A percentile compares a stretch with the other conserved stretches of the same genome.
phyloP scores from a whole-genome alignment of 2,797 vertebrate species.

The Melanotaenia trifasciata region DNA sequence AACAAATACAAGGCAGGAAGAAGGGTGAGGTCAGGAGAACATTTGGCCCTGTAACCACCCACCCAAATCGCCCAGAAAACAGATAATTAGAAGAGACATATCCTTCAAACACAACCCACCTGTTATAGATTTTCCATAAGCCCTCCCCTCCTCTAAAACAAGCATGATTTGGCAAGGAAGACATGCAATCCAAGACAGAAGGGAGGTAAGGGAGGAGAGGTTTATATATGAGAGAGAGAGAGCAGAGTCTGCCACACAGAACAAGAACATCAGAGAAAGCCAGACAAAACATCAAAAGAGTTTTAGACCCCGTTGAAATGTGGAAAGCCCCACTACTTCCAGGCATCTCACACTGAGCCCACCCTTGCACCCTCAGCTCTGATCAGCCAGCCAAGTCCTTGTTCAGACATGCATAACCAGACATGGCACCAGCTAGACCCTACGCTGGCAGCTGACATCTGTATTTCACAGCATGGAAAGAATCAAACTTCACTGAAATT shows the following conservation, averaged over 20 bases:
- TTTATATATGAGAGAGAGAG: conserved; percentile 29
- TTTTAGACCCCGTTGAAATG: conserved; percentile 58
- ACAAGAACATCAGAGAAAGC: conserved; percentile 48
- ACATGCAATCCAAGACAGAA: conserved; percentile 58
- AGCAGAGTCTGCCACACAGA: conserved; percentile 38
- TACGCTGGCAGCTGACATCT: conserved; percentile 72
- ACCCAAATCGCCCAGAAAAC: conserved; percentile 63
- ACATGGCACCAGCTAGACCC: conserved; percentile 62
- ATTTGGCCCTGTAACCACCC: conserved; percentile 50
- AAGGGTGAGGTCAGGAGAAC: conserved; percentile 34
- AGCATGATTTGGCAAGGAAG: conserved; percentile 53
- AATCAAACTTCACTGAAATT: conserved; percentile 64
- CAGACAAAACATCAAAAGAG: conserved; percentile 62
- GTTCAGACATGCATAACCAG: conserved; percentile 73
- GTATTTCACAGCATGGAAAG: conserved; percentile 71
- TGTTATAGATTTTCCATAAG: conserved; percentile 77
- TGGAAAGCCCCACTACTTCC: conserved; percentile 61
- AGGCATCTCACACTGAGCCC: conserved; percentile 55
- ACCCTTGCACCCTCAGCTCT: conserved; percentile 48
- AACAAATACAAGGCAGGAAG: conserved; percentile 24
- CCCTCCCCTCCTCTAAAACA: conserved; percentile 47
- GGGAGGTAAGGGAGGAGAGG: conserved; percentile 35
- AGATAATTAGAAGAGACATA: conserved; percentile 75
- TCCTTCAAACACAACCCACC: conserved; percentile 76
- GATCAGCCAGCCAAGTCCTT: conserved; percentile 69